Evolutionary conservation across 2,888 invertebrate species (phyloP), one percentile per base, ranked within the genome.

Genomic region (Agonopterix arenella): DNA sequence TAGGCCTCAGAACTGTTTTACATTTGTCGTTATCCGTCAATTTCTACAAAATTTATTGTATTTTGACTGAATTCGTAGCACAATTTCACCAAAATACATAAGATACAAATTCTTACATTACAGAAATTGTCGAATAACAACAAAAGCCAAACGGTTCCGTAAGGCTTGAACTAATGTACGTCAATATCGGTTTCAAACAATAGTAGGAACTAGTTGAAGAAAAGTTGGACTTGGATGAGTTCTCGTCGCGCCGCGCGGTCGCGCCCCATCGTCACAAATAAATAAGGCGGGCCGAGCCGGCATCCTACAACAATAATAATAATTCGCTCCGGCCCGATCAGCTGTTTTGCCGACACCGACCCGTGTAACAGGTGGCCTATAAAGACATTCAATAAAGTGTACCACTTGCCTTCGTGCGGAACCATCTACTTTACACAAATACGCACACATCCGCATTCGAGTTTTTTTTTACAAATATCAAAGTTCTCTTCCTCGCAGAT

Each of bases 331-430:
- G 78, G 79, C 76, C 70, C 80, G 81, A 88, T 89, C 89, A 89
- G 89, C 89, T 89, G 89, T 84, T 85, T 74, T 66, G 76, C 75
- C 83, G 78, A 79, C 84, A 84, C 84, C 80, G 85, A 84, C 81
- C 84, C 83, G 78, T 79, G 84, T 86, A 89, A 90, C 90, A 90
- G 89, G 90, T 90, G 89, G 89, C 80, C 88, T 84, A 85, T 90
- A 89, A 89, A 89, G 89, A 88, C 86, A 86, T 88, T 85, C 86
- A 84, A 85, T 89, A 85, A 89, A 89, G 77, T 85, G 80, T 80
- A 80, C 81, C 81, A 82, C 80, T 86, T 84, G 83, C 84, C 80
- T 84, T 81, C 77, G 80, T 80, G 77, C 76, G 80, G 75, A 78
- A 80, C 82, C 74, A 67, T 83, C 76, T 77, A 78, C 79, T 84